Evolutionary conservation across 2,113 vertebrate genomes (phyloP).

Genomic region (Camelus bactrianus): DNA sequence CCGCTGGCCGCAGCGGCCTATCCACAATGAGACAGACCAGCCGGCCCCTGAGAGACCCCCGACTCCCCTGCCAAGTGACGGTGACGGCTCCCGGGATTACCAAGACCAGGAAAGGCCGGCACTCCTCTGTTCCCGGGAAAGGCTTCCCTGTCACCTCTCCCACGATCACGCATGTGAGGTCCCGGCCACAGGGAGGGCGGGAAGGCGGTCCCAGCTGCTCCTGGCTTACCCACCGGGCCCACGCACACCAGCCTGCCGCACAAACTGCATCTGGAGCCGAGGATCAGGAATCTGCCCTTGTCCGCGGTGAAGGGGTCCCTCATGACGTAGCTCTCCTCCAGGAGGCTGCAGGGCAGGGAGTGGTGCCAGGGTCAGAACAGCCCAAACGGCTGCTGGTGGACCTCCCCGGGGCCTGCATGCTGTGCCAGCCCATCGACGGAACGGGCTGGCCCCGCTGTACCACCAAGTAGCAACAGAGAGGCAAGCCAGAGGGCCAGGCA

Average conservation of each 20-base stretch:
- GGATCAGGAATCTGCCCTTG: constrained; percentile 91
- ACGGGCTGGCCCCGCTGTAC: not conserved
- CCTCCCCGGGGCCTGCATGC: rapidly evolving
- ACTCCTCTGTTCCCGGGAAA: rapidly evolving
- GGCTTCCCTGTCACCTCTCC: not conserved
- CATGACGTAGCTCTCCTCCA: constrained; percentile 93
- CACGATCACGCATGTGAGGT: rapidly evolving
- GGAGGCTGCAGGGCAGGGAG: constrained; percentile 84
- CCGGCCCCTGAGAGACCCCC: not conserved
- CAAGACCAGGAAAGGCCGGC: not conserved
- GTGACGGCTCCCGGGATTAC: not conserved
- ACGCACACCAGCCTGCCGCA: constrained; percentile 90
- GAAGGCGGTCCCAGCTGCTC: not conserved
- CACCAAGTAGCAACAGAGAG: not conserved
- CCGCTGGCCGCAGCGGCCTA: not conserved
- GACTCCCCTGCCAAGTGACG: not conserved
- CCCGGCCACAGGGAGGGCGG: not conserved
- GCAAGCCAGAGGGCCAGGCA: not conserved
- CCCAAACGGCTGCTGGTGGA: rapidly evolving
- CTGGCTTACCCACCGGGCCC: constrained; percentile 86
- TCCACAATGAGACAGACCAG: not conserved
- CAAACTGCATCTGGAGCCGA: constrained; percentile 90
- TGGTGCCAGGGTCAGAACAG: rapidly evolving
- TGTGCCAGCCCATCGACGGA: rapidly evolving
- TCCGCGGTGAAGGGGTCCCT: constrained; percentile 93